These are phyloP conservation scores for Platygyra sinensis DNA, from an alignment of 64 coral and sea anemone genomes.

Conservation along the genomic window DNA sequence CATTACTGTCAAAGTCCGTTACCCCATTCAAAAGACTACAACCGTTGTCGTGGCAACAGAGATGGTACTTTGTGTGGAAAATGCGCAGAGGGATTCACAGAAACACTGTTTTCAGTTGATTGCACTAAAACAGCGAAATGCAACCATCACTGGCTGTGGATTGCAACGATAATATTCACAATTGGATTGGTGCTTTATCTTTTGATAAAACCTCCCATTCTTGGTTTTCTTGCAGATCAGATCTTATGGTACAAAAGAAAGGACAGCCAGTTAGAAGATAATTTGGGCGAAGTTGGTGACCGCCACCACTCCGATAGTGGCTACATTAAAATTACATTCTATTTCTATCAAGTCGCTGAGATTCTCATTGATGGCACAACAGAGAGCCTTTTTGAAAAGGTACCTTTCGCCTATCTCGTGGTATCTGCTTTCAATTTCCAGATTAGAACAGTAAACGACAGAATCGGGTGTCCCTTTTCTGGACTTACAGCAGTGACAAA, in stretches of 20 bases:
- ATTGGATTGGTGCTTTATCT: constrained; percentile 2
- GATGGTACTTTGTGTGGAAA: constrained; percentile 33
- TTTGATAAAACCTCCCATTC: constrained; percentile 15
- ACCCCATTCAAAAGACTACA: constrained; percentile 14
- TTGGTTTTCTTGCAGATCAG: neutral
- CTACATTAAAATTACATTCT: constrained; percentile 52
- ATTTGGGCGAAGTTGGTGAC: neutral
- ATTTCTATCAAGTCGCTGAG: neutral
- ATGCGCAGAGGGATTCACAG: constrained; percentile 44
- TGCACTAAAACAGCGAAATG: neutral
- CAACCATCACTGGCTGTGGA: constrained; percentile 12
- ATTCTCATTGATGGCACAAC: neutral
- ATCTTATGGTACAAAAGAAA: constrained; percentile 30
- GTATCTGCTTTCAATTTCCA: constrained; percentile 32
- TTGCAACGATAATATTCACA: constrained; percentile 1
- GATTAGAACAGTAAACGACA: neutral
- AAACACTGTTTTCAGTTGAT: constrained; percentile 25
- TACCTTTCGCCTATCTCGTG: neutral
- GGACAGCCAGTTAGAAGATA: neutral
- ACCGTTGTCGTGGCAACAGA: constrained; percentile 38
- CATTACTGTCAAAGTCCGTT: constrained; percentile 30
- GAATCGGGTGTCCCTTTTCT: constrained; percentile 46
- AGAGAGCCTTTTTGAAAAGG: neutral
- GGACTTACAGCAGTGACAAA: constrained; percentile 43
- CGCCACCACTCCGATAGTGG: neutral